A percentile compares a stretch with the other conserved stretches of the same genome.
These are phyloP conservation scores for Mormoops blainvillei DNA, from an alignment of 2,113 vertebrate genomes.

Conservation along the genomic window DNA sequence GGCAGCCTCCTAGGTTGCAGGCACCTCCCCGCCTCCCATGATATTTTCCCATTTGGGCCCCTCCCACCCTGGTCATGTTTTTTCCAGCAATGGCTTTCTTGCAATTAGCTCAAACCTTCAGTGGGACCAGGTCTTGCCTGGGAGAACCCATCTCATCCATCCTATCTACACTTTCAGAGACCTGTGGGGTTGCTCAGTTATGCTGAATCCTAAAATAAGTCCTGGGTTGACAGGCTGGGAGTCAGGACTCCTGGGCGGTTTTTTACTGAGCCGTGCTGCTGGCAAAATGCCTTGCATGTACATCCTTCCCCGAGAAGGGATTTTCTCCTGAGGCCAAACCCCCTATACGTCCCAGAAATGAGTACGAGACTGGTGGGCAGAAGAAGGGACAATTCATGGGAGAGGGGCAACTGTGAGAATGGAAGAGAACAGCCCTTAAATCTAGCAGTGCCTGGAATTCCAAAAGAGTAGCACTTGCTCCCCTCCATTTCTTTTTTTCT, in stretches of 20 bases:
- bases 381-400: not conserved
- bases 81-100: not conserved
- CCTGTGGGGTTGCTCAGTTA: not conserved
- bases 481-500: not conserved
- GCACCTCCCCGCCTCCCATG: not conserved
- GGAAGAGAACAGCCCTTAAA: slow-evolving; percentile 22
- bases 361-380: not conserved
- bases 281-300: not conserved
- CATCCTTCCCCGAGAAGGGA: not conserved
- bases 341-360: slow-evolving; percentile 3
- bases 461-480: not conserved
- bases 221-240: not conserved
- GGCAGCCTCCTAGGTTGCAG: not conserved
- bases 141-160: not conserved
- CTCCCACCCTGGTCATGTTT: not conserved
- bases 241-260: slow-evolving; percentile 20
- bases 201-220: slow-evolving; percentile 27
- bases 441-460: slow-evolving; percentile 4
- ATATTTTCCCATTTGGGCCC: slow-evolving; percentile 29
- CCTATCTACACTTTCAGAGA: not conserved
- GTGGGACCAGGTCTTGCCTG: not conserved
- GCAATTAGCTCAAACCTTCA: slow-evolving; percentile 17
- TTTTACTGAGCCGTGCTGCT: slow-evolving; percentile 35
- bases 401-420: not conserved
- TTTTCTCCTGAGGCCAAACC: slow-evolving; percentile 25